phyloP scores from a whole-genome alignment of 1,140 invertebrate species.

The Tenebrio molitor region DNA sequence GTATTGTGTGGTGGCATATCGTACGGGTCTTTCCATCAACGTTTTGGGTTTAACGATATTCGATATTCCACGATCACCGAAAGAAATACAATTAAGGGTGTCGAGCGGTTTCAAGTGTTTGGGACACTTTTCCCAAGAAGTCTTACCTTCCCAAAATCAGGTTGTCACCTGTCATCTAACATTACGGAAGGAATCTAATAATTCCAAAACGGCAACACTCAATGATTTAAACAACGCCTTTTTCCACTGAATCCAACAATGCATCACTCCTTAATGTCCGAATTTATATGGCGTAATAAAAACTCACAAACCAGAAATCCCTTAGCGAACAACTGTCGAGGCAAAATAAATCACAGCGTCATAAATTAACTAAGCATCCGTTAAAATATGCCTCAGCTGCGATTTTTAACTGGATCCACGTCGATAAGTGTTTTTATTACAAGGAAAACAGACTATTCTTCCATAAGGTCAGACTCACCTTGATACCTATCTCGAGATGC shows the following conservation, averaged over 20 bases:
- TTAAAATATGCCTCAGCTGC: constrained; percentile 23
- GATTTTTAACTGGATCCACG: constrained; percentile 22
- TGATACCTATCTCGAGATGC: neutral
- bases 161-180: too few relatives aligned
- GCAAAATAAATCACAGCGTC: constrained; percentile 25
- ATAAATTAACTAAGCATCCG: constrained; percentile 35
- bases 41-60: too few relatives aligned
- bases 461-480: neutral
- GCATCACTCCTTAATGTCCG: constrained; percentile 19
- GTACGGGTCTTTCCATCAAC: too few relatives aligned
- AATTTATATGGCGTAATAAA: constrained; percentile 17
- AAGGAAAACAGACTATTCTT: constrained; percentile 12
- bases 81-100: too few relatives aligned
- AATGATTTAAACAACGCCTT: too few relatives aligned
- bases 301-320: constrained; percentile 37
- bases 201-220: too few relatives aligned
- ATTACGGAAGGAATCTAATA: too few relatives aligned
- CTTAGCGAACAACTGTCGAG: constrained; percentile 20
- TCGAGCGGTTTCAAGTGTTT: too few relatives aligned
- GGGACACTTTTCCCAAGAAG: too few relatives aligned
- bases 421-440: constrained; percentile 28
- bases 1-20: too few relatives aligned
- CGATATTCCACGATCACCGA: too few relatives aligned
- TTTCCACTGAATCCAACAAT: neutral
- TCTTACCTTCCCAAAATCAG: too few relatives aligned